A percentile compares a stretch with the other conserved stretches of the same genome.
These are phyloP conservation scores for Nomada goodeniana DNA, from an alignment of 2,888 invertebrate species.

Conservation along the genomic window DNA sequence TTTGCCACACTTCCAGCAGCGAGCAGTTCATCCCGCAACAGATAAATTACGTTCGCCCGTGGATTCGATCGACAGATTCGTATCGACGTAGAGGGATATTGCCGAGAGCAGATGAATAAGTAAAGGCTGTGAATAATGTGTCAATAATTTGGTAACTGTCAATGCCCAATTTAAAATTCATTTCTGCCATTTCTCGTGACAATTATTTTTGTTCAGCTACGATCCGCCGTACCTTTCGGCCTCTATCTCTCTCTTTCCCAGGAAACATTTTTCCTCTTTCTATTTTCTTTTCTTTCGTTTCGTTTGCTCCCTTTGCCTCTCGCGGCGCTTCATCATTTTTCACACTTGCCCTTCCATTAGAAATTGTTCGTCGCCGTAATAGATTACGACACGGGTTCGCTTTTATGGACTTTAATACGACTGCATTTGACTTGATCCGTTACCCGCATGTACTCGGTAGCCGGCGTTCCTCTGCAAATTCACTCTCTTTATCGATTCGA, in stretches of 20 bases:
- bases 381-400: slow-evolving; percentile 25
- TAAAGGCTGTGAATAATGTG: too few relatives aligned
- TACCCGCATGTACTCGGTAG: slow-evolving; percentile 30
- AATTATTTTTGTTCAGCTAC: background rate
- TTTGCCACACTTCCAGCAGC: too few relatives aligned
- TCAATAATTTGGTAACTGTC: too few relatives aligned
- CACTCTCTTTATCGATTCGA: slow-evolving; percentile 70
- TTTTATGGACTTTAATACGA: slow-evolving; percentile 46
- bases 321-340: background rate
- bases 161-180: too few relatives aligned
- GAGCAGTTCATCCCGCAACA: too few relatives aligned
- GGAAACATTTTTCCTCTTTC: background rate
- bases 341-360: background rate
- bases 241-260: too few relatives aligned
- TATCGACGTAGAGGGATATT: too few relatives aligned
- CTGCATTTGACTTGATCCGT: slow-evolving; percentile 52
- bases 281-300: background rate
- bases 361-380: background rate
- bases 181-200: too few relatives aligned
- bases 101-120: too few relatives aligned
- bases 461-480: slow-evolving; percentile 45
- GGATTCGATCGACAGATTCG: too few relatives aligned
- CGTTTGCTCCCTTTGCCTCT: background rate
- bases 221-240: too few relatives aligned
- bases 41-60: too few relatives aligned